phyloP scores from a whole-genome alignment of 2,797 vertebrate genomes.

The Notamacropus eugenii region DNA sequence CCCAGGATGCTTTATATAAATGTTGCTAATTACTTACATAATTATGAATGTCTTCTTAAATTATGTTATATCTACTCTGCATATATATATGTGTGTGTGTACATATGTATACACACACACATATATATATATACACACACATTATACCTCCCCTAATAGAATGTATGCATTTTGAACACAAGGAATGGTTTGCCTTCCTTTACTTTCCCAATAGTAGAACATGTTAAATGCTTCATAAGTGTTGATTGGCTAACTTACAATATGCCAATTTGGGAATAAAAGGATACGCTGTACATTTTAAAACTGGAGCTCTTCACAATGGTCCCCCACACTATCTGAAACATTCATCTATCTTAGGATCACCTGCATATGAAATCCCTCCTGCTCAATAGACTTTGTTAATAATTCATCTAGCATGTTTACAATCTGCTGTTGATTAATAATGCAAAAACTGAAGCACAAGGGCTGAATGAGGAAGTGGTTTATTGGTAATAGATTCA shows the following conservation, averaged over 20 bases:
- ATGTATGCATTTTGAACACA: neutral
- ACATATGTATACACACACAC: neutral
- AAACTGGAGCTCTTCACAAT: neutral
- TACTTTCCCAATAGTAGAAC: neutral
- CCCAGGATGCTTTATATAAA: neutral
- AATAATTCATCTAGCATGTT: constrained; percentile 69
- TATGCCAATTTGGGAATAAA: neutral
- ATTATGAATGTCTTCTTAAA: neutral
- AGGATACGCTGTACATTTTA: constrained; percentile 1
- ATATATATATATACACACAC: neutral
- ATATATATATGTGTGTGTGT: too few relatives aligned
- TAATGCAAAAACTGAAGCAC: constrained; percentile 74
- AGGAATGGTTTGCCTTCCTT: neutral
- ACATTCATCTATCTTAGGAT: constrained; percentile 47
- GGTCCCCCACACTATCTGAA: neutral
- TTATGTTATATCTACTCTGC: neutral
- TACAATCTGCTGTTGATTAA: constrained; percentile 68
- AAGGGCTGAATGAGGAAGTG: constrained; percentile 60
- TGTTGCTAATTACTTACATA: neutral
- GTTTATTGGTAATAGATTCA: constrained; percentile 52
- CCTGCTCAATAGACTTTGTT: constrained; percentile 51
- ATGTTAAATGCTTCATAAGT: neutral
- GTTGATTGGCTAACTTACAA: too few relatives aligned
- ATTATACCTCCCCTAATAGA: neutral
- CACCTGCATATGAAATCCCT: constrained; percentile 41